Conservation (phyloP, 1,140 invertebrate species). For the Dendroctonus valens region DNA sequence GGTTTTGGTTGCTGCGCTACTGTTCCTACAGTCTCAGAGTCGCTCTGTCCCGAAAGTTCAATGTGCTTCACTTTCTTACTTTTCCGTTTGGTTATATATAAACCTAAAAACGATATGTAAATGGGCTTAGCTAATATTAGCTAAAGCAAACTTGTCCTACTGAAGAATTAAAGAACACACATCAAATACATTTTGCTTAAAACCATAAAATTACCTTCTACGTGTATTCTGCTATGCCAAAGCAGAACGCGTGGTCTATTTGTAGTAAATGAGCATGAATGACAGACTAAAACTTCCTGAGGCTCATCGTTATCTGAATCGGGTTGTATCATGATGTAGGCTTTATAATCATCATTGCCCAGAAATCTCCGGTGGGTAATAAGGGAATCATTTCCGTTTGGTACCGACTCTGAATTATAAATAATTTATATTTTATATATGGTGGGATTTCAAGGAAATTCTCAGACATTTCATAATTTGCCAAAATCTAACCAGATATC, state of each 20-base stretch:
- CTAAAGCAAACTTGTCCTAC: no score
- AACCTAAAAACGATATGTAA: no score
- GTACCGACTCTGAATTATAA: slow-evolving; percentile 29
- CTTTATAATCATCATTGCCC: slow-evolving; percentile 62
- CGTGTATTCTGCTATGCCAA: slow-evolving; percentile 65
- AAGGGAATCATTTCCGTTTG: slow-evolving; percentile 36
- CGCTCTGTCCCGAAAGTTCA: neutral
- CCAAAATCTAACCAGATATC: no score
- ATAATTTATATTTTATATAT: slow-evolving; percentile 15
- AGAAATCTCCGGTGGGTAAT: slow-evolving; percentile 56
- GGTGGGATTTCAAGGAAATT: no score
- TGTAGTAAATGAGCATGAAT: slow-evolving; percentile 63
- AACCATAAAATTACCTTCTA: slow-evolving; percentile 26
- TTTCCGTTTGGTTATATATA: slow-evolving; percentile 2
- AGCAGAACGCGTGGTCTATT: slow-evolving; percentile 68
- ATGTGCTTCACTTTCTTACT: slow-evolving; percentile 12
- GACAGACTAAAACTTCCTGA: slow-evolving; percentile 57
- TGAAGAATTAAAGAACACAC: no score
- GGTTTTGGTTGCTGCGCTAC: slow-evolving; percentile 25
- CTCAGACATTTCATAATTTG: no score
- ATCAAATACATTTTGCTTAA: no score
- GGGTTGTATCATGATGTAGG: slow-evolving; percentile 58
- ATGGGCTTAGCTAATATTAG: no score
- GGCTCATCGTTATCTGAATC: slow-evolving; percentile 36
- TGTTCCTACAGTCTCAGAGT: slow-evolving; percentile 17